phyloP scores from a whole-genome alignment of 30 jellyfish, hydroid and myxozoan genomes.

The Mastigias papua region DNA sequence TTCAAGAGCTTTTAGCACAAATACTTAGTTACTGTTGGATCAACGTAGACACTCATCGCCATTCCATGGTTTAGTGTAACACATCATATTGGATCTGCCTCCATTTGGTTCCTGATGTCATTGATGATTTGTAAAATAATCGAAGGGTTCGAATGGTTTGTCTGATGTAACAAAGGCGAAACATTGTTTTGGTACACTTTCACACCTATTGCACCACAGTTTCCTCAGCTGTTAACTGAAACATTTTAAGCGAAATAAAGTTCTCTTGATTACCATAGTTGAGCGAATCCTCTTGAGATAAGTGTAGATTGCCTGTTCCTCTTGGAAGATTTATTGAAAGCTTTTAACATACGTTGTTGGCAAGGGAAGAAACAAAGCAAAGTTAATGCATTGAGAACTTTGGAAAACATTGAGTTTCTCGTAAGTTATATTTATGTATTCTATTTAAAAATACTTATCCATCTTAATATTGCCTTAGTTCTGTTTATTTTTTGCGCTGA shows the following conservation, averaged over 20 bases:
- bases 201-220: constrained; percentile 37
- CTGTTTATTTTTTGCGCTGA: too few relatives aligned
- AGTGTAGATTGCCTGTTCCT: neutral
- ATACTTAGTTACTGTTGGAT: too few relatives aligned
- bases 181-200: neutral
- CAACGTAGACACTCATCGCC: too few relatives aligned
- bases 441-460: too few relatives aligned
- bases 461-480: too few relatives aligned
- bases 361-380: neutral
- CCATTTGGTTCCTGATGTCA: neutral
- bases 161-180: constrained; percentile 59
- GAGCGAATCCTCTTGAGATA: neutral
- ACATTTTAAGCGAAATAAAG: neutral
- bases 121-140: neutral
- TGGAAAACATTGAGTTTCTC: neutral
- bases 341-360: too few relatives aligned
- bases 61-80: neutral
- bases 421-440: too few relatives aligned
- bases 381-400: neutral
- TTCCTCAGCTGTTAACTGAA: constrained; percentile 12
- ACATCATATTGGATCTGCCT: neutral
- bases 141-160: neutral
- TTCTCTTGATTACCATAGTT: neutral
- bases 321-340: neutral
- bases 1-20: too few relatives aligned